Evolutionary conservation across 2,888 invertebrate species (phyloP).

Genomic region (Suillia variegata): DNA sequence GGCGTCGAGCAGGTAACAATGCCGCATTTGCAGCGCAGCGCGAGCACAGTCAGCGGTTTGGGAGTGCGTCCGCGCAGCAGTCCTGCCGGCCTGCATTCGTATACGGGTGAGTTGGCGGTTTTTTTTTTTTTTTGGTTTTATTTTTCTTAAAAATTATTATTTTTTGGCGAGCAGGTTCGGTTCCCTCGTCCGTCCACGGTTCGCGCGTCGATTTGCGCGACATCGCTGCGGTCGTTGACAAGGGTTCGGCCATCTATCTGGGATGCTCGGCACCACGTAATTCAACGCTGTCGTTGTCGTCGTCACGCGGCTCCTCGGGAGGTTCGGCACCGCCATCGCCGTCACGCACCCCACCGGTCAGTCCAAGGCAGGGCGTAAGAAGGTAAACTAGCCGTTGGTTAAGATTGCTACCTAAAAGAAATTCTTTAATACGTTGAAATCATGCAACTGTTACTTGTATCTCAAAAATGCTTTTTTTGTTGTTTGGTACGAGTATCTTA

Average conservation of each 20-base stretch:
- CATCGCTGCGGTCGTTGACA: slow-evolving; percentile 65
- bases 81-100: slow-evolving; percentile 78
- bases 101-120: slow-evolving; percentile 65
- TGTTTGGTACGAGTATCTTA: too few species aligned
- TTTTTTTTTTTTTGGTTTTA: neutral
- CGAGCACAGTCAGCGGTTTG: slow-evolving; percentile 58
- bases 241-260: slow-evolving; percentile 68
- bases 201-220: slow-evolving; percentile 73
- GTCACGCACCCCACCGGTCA: slow-evolving; percentile 74
- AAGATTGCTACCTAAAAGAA: neutral
- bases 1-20: too few species aligned
- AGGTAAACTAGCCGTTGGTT: too few species aligned
- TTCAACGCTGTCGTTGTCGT: slow-evolving; percentile 50
- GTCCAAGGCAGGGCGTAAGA: slow-evolving; percentile 72
- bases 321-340: slow-evolving; percentile 80
- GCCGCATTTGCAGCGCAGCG: slow-evolving; percentile 53
- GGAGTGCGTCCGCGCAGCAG: slow-evolving; percentile 73
- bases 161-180: slow-evolving; percentile 66
- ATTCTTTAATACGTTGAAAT: neutral
- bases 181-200: slow-evolving; percentile 75
- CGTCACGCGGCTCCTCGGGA: slow-evolving; percentile 65
- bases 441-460: neutral
- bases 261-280: slow-evolving; percentile 61
- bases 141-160: slow-evolving; percentile 20
- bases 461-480: neutral